These are phyloP conservation scores for Volucella inflata DNA, from an alignment of 2,888 invertebrate species.

Conservation along the genomic window DNA sequence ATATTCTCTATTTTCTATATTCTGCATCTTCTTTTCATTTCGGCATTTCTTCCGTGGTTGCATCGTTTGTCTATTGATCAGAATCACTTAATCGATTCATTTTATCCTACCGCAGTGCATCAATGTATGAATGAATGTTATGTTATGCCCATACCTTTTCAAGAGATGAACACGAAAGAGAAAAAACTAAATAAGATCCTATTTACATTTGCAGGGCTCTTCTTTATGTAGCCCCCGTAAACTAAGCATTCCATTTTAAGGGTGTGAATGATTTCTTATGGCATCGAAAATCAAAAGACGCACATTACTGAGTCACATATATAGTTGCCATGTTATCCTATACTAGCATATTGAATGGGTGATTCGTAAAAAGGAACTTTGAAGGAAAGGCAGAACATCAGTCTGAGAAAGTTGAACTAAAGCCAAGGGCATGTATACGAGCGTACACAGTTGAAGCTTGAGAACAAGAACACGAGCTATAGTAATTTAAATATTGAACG, in stretches of 20 bases:
- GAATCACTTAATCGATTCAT: conserved; percentile 73
- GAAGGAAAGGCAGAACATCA: conserved; percentile 7
- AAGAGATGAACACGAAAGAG: not conserved
- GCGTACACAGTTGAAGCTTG: too few species aligned
- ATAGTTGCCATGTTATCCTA: conserved; percentile 17
- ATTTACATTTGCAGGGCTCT: conserved; percentile 61
- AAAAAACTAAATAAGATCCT: conserved; percentile 3
- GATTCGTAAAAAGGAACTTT: not conserved
- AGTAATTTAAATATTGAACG: conserved; percentile 75
- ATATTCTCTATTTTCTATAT: conserved; percentile 48
- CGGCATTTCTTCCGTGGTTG: conserved; percentile 12
- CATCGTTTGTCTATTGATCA: conserved; percentile 51
- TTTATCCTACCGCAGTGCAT: conserved; percentile 68
- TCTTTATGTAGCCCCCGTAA: not conserved
- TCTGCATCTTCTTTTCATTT: not conserved
- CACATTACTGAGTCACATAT: conserved; percentile 70
- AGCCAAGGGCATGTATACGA: not conserved
- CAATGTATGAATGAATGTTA: conserved; percentile 65
- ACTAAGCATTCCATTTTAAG: conserved; percentile 12
- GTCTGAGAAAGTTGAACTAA: not conserved
- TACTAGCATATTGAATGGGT: conserved; percentile 23
- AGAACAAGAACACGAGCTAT: not conserved
- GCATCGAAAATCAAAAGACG: conserved; percentile 72
- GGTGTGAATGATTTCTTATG: conserved; percentile 49
- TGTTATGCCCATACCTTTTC: conserved; percentile 48